Evolutionary conservation across 2,888 invertebrate species (phyloP).

Genomic region (Tridacna crocea): DNA sequence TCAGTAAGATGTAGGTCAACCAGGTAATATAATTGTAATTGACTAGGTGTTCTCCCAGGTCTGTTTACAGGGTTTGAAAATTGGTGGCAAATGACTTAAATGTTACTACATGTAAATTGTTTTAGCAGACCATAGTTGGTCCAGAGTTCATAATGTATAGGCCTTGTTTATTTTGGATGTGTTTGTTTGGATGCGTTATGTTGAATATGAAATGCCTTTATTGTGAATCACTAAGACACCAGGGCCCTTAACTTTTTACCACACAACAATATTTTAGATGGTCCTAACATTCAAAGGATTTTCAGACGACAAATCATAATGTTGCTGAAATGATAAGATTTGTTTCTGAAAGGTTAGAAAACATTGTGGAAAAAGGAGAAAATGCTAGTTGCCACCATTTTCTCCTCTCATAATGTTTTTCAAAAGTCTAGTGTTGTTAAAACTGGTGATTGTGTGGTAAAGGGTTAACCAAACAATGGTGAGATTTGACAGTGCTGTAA

Average conservation of each 20-base stretch:
- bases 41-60: slow-evolving; percentile 12
- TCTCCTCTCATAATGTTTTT: slow-evolving; percentile 3
- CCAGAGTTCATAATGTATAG: background rate
- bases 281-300: too few species aligned
- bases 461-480: too few species aligned
- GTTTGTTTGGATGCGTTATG: too few species aligned
- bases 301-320: too few species aligned
- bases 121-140: slow-evolving; percentile 1
- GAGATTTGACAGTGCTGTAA: too few species aligned
- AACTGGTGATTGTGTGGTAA: background rate
- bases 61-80: slow-evolving; percentile 6
- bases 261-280: too few species aligned
- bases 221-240: too few species aligned
- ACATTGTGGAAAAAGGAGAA: slow-evolving; percentile 13
- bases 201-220: too few species aligned
- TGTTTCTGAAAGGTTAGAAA: too few species aligned
- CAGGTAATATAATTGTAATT: slow-evolving; percentile 25
- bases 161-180: too few species aligned
- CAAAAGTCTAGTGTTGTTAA: background rate
- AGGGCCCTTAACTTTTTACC: too few species aligned
- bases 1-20: slow-evolving; percentile 12
- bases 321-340: too few species aligned
- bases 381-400: background rate
- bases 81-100: slow-evolving; percentile 15
- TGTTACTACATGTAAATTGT: background rate